A percentile compares a stretch with the other conserved stretches of the same genome.
These are phyloP conservation scores for Mythimna impura DNA, from an alignment of 2,888 invertebrate species.

Conservation along the genomic window DNA sequence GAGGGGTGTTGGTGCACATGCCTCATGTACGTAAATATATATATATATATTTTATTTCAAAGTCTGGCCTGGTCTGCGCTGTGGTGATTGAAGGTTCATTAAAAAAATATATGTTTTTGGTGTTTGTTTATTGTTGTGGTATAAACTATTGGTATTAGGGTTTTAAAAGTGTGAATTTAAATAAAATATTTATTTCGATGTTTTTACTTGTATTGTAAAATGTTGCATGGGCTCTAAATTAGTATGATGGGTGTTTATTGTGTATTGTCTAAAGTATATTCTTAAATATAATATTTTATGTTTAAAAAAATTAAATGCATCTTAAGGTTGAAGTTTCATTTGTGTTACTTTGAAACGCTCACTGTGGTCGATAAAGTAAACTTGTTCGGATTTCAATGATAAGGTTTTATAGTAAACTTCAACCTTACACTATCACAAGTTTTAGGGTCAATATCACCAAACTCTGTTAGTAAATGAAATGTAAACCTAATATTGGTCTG, in stretches of 20 bases:
- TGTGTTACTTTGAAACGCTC: too few relatives aligned
- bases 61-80: conserved; percentile 1
- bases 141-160: conserved; percentile 28
- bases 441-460: background rate
- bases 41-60: rapidly evolving
- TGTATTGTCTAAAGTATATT: background rate
- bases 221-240: conserved; percentile 40
- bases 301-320: too few relatives aligned
- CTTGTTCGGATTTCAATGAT: background rate
- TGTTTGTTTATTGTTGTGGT: conserved; percentile 9
- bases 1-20: conserved; percentile 97
- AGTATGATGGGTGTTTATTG: conserved; percentile 44
- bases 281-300: too few relatives aligned
- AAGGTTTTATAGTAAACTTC: background rate
- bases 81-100: conserved; percentile 28
- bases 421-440: background rate
- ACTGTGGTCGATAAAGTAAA: too few relatives aligned
- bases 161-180: conserved; percentile 8
- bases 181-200: background rate
- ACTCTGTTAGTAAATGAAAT: too few relatives aligned
- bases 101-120: background rate
- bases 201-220: conserved; percentile 34
- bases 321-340: background rate
- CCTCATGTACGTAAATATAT: conserved; percentile 93
- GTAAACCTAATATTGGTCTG: too few relatives aligned